Percentiles rank a stretch among this genome's conserved stretches.
These are phyloP conservation scores for Calcarius lapponicus DNA, from an alignment of 2,797 vertebrate species.

Conservation along the genomic window DNA sequence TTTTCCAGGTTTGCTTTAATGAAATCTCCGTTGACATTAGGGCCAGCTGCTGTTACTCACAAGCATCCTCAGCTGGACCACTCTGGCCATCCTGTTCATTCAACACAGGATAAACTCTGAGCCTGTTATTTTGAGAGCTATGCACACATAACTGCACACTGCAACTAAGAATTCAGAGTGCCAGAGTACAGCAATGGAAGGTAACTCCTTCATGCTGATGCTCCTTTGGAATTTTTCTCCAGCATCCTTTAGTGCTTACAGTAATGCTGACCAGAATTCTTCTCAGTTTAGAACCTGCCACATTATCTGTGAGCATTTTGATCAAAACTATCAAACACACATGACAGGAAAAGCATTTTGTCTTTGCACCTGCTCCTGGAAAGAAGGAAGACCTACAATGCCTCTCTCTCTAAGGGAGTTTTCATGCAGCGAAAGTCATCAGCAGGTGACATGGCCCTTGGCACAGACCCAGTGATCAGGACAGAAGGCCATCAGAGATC, in stretches of 20 bases:
- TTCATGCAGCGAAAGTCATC: accelerated
- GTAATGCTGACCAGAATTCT: neutral
- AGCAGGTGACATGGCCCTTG: neutral
- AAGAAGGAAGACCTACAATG: neutral
- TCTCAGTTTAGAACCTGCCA: neutral
- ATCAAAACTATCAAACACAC: neutral
- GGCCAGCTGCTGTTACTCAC: neutral
- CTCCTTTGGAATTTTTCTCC: neutral
- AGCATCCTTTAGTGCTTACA: neutral
- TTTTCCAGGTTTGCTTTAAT: neutral
- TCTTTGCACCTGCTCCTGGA: neutral
- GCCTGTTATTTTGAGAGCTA: neutral
- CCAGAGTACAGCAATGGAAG: neutral
- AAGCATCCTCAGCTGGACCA: neutral
- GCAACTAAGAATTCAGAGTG: neutral
- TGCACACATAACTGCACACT: accelerated
- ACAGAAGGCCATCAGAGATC: neutral
- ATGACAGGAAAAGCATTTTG: neutral
- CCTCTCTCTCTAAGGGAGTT: neutral
- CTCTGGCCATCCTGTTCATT: neutral
- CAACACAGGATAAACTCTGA: neutral
- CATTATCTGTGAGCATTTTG: neutral
- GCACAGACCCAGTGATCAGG: neutral
- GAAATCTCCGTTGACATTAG: neutral
- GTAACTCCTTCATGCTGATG: neutral